Evolutionary conservation across 1,140 invertebrate species (phyloP).

Genomic region (Triops longicaudatus): DNA sequence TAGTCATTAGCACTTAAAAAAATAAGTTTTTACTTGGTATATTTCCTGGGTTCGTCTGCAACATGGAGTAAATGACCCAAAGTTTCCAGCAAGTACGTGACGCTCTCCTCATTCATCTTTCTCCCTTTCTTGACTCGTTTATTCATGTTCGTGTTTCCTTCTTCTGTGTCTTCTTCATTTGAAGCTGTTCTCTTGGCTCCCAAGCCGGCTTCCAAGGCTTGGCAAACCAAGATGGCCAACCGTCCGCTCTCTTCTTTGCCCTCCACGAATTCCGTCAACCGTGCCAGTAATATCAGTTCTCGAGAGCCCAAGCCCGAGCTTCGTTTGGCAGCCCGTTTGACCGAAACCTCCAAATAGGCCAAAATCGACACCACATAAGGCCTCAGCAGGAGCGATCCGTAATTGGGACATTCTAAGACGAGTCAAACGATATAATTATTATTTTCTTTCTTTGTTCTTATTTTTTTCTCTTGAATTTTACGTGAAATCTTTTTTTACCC

Average conservation of each 20-base stretch:
- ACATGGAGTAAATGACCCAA: constrained; percentile 62
- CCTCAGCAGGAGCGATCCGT: constrained; percentile 59
- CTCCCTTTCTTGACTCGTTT: constrained; percentile 19
- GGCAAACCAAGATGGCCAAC: constrained; percentile 60
- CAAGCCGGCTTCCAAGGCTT: constrained; percentile 53
- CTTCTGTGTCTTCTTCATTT: constrained; percentile 10
- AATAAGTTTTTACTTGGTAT: constrained; percentile 46
- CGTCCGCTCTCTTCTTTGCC: constrained; percentile 55
- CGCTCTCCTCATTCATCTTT: constrained; percentile 45
- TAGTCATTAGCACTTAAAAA: no score
- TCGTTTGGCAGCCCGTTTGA: constrained; percentile 48
- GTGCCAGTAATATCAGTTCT: constrained; percentile 69
- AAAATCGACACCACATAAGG: constrained; percentile 65
- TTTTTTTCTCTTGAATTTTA: no score
- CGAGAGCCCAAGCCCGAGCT: constrained; percentile 50
- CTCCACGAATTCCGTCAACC: constrained; percentile 61
- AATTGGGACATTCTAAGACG: constrained; percentile 47
- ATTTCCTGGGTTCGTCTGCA: constrained; percentile 52
- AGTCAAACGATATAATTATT: neutral
- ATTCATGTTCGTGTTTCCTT: neutral
- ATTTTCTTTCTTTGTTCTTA: neutral
- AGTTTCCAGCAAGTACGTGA: constrained; percentile 56
- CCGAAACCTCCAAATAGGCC: constrained; percentile 55
- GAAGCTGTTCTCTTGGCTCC: constrained; percentile 33
- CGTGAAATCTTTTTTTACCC: neutral